Evolutionary conservation across 1,140 invertebrate species (phyloP), one percentile per base, ranked within the genome.

Genomic region (Anastrepha obliqua): DNA sequence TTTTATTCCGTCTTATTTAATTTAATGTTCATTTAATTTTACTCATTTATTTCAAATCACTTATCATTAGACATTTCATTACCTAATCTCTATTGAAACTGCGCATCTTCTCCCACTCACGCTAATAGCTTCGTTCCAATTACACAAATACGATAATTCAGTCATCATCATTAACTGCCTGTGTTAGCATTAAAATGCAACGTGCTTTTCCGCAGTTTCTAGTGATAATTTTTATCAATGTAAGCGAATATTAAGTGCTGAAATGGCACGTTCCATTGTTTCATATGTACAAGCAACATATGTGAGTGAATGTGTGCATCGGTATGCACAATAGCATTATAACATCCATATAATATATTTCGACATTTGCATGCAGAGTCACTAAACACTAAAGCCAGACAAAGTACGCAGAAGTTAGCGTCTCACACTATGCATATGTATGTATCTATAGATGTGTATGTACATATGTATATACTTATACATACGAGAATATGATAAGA

Each of bases 141-240:
- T 29, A 67, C 11, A 55, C 51, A 3, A 55, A 55, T 29, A 6
- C 29, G n/a, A 29, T 67, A 67, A 67, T 67, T 67, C 17, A 58
- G 47, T 81, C 47, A 55, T 55, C n/a, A 55, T 81, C 47, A 55
- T 81, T 81, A 81, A 55, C 55, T 81, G 47, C n/a, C 47, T 81
- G n/a, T 15, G 55, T 55, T 81, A 55, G 47, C 74, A 47, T 15
- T 1, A 81, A 55, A 81, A 29, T 58, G 9, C 8, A 17, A 20
- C 74, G 47, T 81, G 74, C 7, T 81, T 55, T 51, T 81, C 11
- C 74, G 47, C 74, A 81, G 4, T 55, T 81, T 81, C 44, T 78
- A 67, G 64, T 20, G 70, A 78, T 78, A 78, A 78, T 51, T 78
- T 55, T 15, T 51, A 78, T 51, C 47, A 78, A 78, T 78, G 42